phyloP scores from a whole-genome alignment of 2,888 invertebrate species.

The Trichogramma evanescens region DNA sequence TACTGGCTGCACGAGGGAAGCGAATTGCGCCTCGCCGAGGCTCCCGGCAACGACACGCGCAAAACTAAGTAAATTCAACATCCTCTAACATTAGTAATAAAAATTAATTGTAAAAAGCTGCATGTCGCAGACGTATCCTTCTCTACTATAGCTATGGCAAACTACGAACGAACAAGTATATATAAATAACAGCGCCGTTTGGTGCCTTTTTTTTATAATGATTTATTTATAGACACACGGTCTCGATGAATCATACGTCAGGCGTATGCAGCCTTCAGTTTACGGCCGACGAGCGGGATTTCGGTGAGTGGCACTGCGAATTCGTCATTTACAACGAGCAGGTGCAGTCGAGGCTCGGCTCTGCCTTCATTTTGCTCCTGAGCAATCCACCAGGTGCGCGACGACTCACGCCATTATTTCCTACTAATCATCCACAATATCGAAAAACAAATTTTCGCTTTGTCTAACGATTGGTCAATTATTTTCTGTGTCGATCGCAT shows the following conservation, averaged over 20 bases:
- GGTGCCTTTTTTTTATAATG: neutral
- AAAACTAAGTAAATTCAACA: constrained; percentile 27
- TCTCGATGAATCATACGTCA: constrained; percentile 37
- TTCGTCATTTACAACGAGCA: constrained; percentile 30
- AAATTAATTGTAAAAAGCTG: neutral
- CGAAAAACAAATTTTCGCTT: neutral
- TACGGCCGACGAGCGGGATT: constrained; percentile 35
- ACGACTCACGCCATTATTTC: neutral
- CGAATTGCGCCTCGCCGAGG: constrained; percentile 21
- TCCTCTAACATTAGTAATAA: neutral
- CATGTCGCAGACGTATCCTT: neutral
- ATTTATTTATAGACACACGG: constrained; percentile 28
- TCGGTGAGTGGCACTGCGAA: constrained; percentile 43
- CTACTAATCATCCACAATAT: neutral
- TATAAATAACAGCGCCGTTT: neutral
- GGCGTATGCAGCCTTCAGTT: constrained; percentile 42
- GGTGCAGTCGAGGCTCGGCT: constrained; percentile 33
- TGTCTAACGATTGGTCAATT: neutral
- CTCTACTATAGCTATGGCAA: neutral
- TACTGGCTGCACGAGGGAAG: constrained; percentile 37
- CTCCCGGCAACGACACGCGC: constrained; percentile 16
- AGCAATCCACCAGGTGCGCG: constrained; percentile 32
- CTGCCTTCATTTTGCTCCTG: constrained; percentile 36
- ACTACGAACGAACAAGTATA: neutral
- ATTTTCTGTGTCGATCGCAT: neutral